phyloP scores from a whole-genome alignment of 2,113 vertebrate genomes.

The Oryzias curvinotus region DNA sequence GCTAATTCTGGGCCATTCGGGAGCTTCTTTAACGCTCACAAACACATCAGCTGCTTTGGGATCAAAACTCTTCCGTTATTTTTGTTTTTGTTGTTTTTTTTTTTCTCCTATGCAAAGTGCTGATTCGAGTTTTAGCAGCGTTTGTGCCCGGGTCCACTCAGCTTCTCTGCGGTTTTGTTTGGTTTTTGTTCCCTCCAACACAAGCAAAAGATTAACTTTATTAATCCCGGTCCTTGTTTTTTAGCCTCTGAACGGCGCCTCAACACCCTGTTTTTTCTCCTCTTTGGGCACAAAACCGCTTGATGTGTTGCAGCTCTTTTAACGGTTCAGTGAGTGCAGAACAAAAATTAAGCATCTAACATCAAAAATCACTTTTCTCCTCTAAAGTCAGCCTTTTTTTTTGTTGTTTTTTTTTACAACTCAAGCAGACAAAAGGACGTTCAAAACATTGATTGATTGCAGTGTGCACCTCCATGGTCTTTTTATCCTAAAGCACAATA shows the following conservation, averaged over 20 bases:
- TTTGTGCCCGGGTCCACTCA: slow-evolving; percentile 12
- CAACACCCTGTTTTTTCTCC: slow-evolving; percentile 5
- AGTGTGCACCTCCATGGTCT: slow-evolving; percentile 3
- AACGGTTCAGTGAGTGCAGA: slow-evolving; percentile 30
- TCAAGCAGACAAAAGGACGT: slow-evolving; percentile 19
- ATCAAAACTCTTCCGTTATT: slow-evolving; percentile 65
- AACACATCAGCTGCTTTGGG: slow-evolving; percentile 59
- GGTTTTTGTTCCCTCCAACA: slow-evolving; percentile 10
- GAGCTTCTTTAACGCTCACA: slow-evolving; percentile 54
- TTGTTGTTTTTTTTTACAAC: slow-evolving; percentile 15
- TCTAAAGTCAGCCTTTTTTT: slow-evolving; percentile 49
- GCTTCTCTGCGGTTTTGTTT: slow-evolving; percentile 2
- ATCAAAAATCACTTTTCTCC: slow-evolving; percentile 42
- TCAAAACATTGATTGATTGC: not conserved
- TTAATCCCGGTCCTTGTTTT: slow-evolving; percentile 70
- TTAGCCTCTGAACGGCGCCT: slow-evolving; percentile 68
- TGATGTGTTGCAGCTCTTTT: slow-evolving; percentile 36
- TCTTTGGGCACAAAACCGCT: slow-evolving; percentile 36
- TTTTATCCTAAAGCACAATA: slow-evolving; percentile 5
- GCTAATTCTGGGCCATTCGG: slow-evolving; percentile 53
- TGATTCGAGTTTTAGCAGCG: slow-evolving; percentile 32
- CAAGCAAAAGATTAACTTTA: slow-evolving; percentile 69
- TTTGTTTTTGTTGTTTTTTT: too few relatives aligned
- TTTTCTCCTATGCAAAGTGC: slow-evolving; percentile 54
- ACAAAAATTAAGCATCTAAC: slow-evolving; percentile 52